Evolutionary conservation across 64 coral and sea anemone genomes (phyloP).

Genomic region (Stylophora pistillata): DNA sequence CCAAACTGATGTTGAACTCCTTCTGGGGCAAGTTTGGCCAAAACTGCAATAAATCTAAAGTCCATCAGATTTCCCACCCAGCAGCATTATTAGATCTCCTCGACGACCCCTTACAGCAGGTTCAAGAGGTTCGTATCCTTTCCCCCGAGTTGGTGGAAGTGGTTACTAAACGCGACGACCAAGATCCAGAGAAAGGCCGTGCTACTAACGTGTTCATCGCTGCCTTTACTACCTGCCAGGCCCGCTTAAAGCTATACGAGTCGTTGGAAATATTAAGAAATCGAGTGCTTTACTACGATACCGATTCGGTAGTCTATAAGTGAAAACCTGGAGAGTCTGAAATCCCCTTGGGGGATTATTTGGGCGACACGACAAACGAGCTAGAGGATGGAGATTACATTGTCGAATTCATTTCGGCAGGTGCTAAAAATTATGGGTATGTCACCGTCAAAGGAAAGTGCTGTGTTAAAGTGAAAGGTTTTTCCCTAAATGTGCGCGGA

Average conservation of each 20-base stretch:
- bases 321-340: background rate
- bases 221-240: background rate
- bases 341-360: background rate
- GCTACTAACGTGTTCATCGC: conserved; percentile 27
- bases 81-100: too few species aligned
- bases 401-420: background rate
- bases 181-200: background rate
- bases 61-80: too few species aligned
- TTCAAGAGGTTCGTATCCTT: too few species aligned
- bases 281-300: conserved; percentile 21
- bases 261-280: background rate
- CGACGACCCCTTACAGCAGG: too few species aligned
- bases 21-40: conserved; percentile 17
- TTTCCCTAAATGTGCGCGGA: background rate
- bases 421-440: conserved; percentile 36
- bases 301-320: conserved; percentile 21
- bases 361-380: conserved; percentile 21
- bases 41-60: too few species aligned
- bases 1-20: conserved; percentile 12
- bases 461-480: background rate
- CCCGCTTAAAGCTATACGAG: background rate
- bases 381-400: background rate
- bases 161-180: background rate
- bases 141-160: too few species aligned
- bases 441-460: background rate